Conservation (phyloP, 2,113 vertebrate species). For the Sterrhoptilus dennistouni region DNA sequence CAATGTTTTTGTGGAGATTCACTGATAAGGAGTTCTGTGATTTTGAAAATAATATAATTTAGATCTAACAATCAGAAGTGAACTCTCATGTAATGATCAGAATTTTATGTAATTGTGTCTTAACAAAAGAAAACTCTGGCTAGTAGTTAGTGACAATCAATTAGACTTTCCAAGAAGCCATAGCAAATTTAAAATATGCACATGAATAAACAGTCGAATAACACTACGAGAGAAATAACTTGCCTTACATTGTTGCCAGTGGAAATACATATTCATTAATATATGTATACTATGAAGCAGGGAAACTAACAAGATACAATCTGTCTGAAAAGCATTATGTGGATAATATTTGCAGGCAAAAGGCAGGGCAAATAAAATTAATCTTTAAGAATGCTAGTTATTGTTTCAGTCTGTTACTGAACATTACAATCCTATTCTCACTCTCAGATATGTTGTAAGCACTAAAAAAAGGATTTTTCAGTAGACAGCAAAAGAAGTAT, state of each 20-base stretch:
- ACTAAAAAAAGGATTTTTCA: constrained; percentile 38
- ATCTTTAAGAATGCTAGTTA: constrained; percentile 60
- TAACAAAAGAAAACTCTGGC: constrained; percentile 51
- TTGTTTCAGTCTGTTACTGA: constrained; percentile 51
- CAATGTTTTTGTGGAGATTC: not conserved
- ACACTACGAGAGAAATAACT: constrained; percentile 44
- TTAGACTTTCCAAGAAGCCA: constrained; percentile 58
- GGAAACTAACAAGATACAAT: constrained; percentile 42
- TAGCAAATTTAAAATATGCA: constrained; percentile 64
- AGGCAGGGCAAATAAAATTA: constrained; percentile 33
- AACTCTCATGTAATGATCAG: not conserved
- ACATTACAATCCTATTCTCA: constrained; percentile 50
- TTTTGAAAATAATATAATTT: constrained; percentile 14
- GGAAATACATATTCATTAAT: constrained; percentile 51
- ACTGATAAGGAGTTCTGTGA: not conserved
- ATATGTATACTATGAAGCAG: constrained; percentile 20
- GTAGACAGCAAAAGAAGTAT: constrained; percentile 50
- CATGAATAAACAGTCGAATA: constrained; percentile 35
- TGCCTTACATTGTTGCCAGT: constrained; percentile 21
- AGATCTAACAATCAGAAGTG: constrained; percentile 3
- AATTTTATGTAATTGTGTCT: constrained; percentile 38
- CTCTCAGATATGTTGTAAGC: constrained; percentile 46
- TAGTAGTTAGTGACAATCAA: constrained; percentile 55
- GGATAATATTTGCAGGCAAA: constrained; percentile 44
- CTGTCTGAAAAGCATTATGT: constrained; percentile 16